These are phyloP conservation scores for Rhagonycha lutea DNA, from an alignment of 2,888 invertebrate species.

Conservation along the genomic window DNA sequence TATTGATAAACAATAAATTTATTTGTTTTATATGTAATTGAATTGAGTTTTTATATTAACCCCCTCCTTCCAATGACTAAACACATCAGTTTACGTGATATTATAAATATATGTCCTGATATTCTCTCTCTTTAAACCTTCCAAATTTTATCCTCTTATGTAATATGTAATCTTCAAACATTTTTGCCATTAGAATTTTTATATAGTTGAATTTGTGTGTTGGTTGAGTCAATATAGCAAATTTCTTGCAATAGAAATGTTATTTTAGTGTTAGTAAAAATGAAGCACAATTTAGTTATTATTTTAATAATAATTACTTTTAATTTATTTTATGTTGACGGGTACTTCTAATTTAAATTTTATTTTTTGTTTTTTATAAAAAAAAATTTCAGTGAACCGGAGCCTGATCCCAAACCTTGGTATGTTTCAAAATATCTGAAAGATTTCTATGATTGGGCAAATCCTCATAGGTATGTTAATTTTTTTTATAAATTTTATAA, in stretches of 20 bases:
- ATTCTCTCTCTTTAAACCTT: constrained; percentile 7
- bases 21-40: too few relatives aligned
- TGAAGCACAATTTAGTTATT: neutral
- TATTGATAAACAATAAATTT: too few relatives aligned
- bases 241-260: neutral
- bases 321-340: neutral
- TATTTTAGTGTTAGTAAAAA: neutral
- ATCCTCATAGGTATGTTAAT: neutral
- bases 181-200: too few relatives aligned
- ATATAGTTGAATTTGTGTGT: neutral
- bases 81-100: constrained; percentile 14
- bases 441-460: constrained; percentile 6
- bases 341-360: constrained; percentile 3
- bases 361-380: neutral
- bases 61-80: too few relatives aligned
- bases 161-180: constrained; percentile 2
- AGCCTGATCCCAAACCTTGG: neutral
- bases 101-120: too few relatives aligned
- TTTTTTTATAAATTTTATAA: too few relatives aligned
- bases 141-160: too few relatives aligned
- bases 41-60: too few relatives aligned
- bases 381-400: neutral
- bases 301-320: neutral
- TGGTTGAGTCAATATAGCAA: neutral
- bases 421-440: constrained; percentile 10